Conservation (phyloP, 64 coral and sea anemone species). For the Porites lutea region DNA sequence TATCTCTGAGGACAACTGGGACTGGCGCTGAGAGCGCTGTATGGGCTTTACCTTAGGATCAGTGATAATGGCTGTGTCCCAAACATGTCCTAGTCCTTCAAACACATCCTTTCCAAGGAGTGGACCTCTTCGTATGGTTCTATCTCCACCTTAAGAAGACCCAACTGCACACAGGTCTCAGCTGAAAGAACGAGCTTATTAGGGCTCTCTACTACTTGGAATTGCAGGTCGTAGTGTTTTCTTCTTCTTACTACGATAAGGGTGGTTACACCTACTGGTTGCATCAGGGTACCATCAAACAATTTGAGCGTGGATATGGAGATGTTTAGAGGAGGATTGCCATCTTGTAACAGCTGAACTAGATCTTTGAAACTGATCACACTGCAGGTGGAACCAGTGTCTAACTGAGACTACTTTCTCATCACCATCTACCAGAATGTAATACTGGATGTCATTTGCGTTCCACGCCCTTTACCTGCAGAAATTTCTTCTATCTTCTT, state of each 20-base stretch:
- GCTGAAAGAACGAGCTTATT: slow-evolving; percentile 29
- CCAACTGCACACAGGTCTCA: slow-evolving; percentile 56
- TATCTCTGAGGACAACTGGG: background rate
- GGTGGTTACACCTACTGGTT: background rate
- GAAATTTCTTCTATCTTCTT: background rate
- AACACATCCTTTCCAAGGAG: slow-evolving; percentile 42
- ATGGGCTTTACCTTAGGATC: slow-evolving; percentile 51
- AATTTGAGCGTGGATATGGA: slow-evolving; percentile 36
- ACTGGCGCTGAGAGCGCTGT: slow-evolving; percentile 28
- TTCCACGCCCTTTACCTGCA: slow-evolving; percentile 34
- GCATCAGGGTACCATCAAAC: slow-evolving; percentile 41
- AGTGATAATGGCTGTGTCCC: slow-evolving; percentile 41
- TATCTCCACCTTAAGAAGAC: slow-evolving; percentile 46
- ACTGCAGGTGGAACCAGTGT: slow-evolving; percentile 61
- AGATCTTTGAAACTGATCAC: slow-evolving; percentile 39
- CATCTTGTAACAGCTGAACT: slow-evolving; percentile 22
- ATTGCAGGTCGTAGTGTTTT: slow-evolving; percentile 2
- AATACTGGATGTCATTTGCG: background rate
- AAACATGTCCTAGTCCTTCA: slow-evolving; percentile 49
- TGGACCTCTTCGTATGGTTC: slow-evolving; percentile 22
- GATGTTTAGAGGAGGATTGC: slow-evolving; percentile 27
- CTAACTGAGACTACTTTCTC: slow-evolving; percentile 57
- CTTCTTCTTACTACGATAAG: too few relatives aligned
- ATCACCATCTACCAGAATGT: slow-evolving; percentile 48
- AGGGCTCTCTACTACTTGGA: slow-evolving; percentile 32